phyloP scores from a whole-genome alignment of 2,113 vertebrate genomes.

The Thinocorus orbignyianus region DNA sequence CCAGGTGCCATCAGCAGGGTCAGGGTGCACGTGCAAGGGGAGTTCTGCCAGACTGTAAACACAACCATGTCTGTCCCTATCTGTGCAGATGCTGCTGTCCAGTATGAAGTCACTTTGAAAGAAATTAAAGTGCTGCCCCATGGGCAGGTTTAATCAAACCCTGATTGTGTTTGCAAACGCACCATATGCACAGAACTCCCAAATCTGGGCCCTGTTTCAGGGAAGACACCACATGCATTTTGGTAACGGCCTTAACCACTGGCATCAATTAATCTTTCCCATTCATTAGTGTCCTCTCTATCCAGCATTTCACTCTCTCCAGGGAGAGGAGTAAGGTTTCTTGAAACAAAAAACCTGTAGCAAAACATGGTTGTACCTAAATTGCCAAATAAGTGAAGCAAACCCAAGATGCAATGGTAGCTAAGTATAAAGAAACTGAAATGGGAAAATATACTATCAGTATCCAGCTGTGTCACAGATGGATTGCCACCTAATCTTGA shows the following conservation, averaged over 20 bases:
- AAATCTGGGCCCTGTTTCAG: background rate
- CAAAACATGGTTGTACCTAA: background rate
- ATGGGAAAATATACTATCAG: too few relatives aligned
- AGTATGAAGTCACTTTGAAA: background rate
- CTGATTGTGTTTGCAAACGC: background rate
- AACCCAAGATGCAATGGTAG: background rate
- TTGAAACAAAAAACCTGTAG: background rate
- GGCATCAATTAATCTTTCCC: background rate
- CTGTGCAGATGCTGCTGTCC: background rate
- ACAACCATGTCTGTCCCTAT: background rate
- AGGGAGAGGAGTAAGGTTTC: too few relatives aligned
- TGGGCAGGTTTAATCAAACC: background rate
- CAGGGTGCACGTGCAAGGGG: background rate
- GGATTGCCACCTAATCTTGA: background rate
- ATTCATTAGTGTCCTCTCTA: background rate
- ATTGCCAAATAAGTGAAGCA: background rate
- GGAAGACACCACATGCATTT: background rate
- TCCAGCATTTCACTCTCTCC: background rate
- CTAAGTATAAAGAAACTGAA: background rate
- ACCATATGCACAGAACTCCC: background rate
- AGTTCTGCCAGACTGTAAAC: background rate
- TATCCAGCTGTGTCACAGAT: background rate
- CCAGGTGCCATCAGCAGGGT: background rate
- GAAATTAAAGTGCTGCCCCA: background rate
- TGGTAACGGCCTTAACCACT: background rate